Percentiles rank a stretch among this genome's conserved stretches.
Evolutionary conservation across 2,113 vertebrate genomes (phyloP).

Genomic region (Cyanistes caeruleus): DNA sequence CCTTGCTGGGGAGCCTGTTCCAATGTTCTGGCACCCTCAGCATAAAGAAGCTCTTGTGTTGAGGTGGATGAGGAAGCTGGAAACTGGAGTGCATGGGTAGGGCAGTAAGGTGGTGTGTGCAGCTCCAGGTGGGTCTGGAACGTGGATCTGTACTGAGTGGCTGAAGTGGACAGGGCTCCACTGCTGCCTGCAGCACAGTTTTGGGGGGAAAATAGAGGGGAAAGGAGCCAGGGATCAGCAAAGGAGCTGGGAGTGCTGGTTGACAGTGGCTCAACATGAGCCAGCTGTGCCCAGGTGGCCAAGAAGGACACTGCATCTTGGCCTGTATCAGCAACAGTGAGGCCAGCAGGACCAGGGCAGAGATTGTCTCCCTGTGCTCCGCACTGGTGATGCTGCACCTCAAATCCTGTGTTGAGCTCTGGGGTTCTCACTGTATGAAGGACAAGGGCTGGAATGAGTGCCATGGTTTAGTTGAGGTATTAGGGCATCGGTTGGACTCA

Average conservation of each 20-base stretch:
- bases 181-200: background rate
- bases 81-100: accelerated
- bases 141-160: accelerated
- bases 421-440: background rate
- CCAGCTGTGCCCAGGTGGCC: background rate
- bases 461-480: too few relatives aligned
- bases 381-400: background rate
- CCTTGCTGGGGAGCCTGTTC: background rate
- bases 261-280: accelerated
- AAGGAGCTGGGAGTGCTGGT: background rate
- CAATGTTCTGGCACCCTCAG: background rate
- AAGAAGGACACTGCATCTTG: background rate
- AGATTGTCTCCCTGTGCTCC: too few relatives aligned
- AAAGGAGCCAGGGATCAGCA: background rate
- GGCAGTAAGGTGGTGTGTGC: accelerated
- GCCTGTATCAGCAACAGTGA: background rate
- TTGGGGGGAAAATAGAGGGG: too few relatives aligned
- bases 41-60: background rate
- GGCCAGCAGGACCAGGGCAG: background rate
- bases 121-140: accelerated
- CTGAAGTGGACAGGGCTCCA: background rate
- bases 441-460: too few relatives aligned
- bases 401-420: background rate
- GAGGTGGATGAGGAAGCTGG: background rate
- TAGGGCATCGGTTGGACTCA: too few relatives aligned